Conservation (phyloP, 2,113 vertebrate genomes). For the Tinamus guttatus region DNA sequence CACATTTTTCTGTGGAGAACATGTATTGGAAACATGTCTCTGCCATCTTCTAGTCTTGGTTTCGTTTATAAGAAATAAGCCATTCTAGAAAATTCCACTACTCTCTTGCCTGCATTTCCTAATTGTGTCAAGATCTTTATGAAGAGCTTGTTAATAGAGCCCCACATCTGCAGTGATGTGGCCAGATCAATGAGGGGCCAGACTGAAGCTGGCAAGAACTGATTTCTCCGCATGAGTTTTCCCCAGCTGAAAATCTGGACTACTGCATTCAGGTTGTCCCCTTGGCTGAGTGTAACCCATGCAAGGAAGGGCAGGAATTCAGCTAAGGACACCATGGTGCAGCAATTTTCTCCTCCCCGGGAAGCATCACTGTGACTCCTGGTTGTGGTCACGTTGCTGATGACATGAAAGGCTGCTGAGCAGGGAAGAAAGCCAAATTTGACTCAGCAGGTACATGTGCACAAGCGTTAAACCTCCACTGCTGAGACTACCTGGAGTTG, state of each 20-base stretch:
- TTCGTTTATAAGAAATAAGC: slow-evolving; percentile 9
- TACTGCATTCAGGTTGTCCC: rapidly evolving
- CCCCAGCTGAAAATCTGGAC: rapidly evolving
- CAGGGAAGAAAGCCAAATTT: neutral
- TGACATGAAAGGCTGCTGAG: neutral
- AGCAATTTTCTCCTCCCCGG: neutral
- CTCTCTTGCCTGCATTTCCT: slow-evolving; percentile 2
- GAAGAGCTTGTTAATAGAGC: neutral
- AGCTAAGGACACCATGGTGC: neutral
- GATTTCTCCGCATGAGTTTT: neutral
- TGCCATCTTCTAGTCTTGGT: slow-evolving; percentile 50
- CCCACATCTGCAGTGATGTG: rapidly evolving
- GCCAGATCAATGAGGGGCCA: neutral
- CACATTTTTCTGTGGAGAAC: slow-evolving; percentile 60
- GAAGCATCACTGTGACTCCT: neutral
- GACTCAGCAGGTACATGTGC: neutral
- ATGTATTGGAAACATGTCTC: slow-evolving; percentile 2
- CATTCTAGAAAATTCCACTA: neutral
- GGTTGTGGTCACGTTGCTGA: neutral
- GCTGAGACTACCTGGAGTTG: neutral
- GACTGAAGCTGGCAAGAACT: neutral
- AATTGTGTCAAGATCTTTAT: neutral
- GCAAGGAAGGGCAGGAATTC: neutral
- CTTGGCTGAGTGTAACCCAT: too few relatives aligned
- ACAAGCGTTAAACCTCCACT: neutral